Evolutionary conservation across 2,888 invertebrate species (phyloP).

Genomic region (Scaptomyza flava): DNA sequence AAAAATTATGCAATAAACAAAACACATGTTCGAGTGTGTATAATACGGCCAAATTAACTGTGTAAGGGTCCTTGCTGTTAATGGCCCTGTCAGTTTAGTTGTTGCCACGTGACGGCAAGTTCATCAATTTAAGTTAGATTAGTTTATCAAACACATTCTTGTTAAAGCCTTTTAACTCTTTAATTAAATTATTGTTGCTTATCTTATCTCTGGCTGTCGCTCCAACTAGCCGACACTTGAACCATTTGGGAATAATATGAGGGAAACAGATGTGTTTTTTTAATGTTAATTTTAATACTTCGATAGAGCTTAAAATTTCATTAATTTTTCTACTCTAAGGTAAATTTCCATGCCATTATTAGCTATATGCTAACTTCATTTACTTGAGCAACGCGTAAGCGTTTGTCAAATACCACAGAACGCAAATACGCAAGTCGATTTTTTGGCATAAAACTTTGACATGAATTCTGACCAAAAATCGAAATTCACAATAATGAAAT

Average conservation of each 20-base stretch:
- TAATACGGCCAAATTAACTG: background rate
- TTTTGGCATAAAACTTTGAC: too few species aligned
- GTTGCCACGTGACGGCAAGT: background rate
- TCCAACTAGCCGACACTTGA: background rate
- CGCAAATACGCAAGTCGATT: too few species aligned
- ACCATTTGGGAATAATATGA: background rate
- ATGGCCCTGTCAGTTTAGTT: background rate
- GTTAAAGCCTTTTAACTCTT: background rate
- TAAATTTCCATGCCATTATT: too few species aligned
- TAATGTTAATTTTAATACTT: background rate
- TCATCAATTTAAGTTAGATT: slow-evolving; percentile 5
- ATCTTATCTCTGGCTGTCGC: background rate
- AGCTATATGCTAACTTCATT: background rate
- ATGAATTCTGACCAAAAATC: too few species aligned
- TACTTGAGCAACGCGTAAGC: background rate
- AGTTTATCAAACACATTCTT: slow-evolving; percentile 8
- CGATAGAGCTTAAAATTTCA: too few species aligned
- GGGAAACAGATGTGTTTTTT: background rate
- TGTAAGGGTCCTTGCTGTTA: background rate
- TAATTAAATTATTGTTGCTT: background rate
- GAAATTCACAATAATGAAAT: too few species aligned
- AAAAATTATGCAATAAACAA: background rate
- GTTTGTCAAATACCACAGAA: too few species aligned
- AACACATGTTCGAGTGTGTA: slow-evolving; percentile 15
- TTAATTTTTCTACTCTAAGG: too few species aligned